Percentiles rank a stretch among this genome's conserved stretches.
These are phyloP conservation scores for Catostylus mosaicus DNA, from an alignment of 30 jellyfish, hydroid and myxozoan genomes.

Conservation along the genomic window DNA sequence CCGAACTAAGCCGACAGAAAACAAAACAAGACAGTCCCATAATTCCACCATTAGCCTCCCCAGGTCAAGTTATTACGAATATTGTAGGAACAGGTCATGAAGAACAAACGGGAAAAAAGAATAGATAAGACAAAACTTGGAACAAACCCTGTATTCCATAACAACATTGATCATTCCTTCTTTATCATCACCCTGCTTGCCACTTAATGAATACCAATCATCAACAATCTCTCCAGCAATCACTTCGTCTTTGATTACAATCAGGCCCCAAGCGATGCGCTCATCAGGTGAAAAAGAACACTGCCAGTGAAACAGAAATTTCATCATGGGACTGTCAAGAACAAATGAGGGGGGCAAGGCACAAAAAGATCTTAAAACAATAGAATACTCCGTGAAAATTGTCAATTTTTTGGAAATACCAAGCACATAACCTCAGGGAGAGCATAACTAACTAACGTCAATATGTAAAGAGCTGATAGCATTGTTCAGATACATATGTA, in stretches of 20 bases:
- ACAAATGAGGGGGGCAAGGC: background rate
- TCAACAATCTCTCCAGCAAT: conserved; percentile 77
- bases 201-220: conserved; percentile 88
- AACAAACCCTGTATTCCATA: conserved; percentile 77
- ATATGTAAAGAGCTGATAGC: no score
- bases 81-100: no score
- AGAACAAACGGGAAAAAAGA: background rate
- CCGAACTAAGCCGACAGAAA: no score
- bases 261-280: conserved; percentile 87
- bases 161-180: conserved; percentile 85
- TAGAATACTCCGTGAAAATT: no score
- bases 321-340: background rate
- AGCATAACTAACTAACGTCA: no score
- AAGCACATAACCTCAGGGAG: no score
- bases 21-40: no score
- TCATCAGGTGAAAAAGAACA: conserved; percentile 88
- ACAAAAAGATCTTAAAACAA: no score
- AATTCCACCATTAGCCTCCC: no score
- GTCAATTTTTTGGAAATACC: no score
- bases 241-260: conserved; percentile 72
- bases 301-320: conserved; percentile 17
- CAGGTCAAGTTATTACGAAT: no score
- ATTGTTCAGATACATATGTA: no score
- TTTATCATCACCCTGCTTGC: conserved; percentile 92
- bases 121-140: background rate